phyloP scores from a whole-genome alignment of 2,888 invertebrate genomes.

The Steinernema scapterisci region DNA sequence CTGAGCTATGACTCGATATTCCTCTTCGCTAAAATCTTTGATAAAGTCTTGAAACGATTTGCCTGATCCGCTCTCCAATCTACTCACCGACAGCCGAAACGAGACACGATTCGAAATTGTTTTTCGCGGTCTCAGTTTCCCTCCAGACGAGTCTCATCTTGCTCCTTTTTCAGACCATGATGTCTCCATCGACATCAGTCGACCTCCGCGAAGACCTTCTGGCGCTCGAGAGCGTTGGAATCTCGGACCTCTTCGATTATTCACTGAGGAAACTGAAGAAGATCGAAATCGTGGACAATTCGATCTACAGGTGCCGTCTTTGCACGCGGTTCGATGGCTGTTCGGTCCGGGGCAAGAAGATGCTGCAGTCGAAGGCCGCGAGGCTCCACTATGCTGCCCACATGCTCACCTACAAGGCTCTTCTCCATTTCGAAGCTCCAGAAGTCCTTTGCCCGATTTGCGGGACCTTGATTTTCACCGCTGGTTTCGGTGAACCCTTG shows the following conservation, averaged over 20 bases:
- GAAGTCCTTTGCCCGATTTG: constrained; percentile 13
- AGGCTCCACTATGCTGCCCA: constrained; percentile 14
- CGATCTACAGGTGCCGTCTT: constrained; percentile 5
- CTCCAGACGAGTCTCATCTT: constrained; percentile 20
- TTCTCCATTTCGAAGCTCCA: background rate
- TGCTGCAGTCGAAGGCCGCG: constrained; percentile 4
- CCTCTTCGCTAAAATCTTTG: too few species aligned
- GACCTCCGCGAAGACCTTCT: background rate
- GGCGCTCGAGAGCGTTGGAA: background rate
- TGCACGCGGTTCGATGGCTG: background rate
- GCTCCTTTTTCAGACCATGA: background rate
- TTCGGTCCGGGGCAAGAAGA: background rate
- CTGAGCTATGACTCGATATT: constrained; percentile 34
- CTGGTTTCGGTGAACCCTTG: constrained; percentile 1
- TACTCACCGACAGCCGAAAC: background rate
- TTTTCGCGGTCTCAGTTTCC: background rate
- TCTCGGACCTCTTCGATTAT: background rate
- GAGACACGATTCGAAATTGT: constrained; percentile 19
- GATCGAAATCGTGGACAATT: background rate
- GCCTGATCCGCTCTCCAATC: background rate
- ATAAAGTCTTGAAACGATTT: background rate
- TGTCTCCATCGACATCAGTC: background rate
- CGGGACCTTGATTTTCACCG: constrained; percentile 3
- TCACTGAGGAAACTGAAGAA: background rate
- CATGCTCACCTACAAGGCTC: constrained; percentile 14